Base-by-base conservation (phyloP, 2,888 invertebrate species). In the Craniophora ligustri region DNA sequence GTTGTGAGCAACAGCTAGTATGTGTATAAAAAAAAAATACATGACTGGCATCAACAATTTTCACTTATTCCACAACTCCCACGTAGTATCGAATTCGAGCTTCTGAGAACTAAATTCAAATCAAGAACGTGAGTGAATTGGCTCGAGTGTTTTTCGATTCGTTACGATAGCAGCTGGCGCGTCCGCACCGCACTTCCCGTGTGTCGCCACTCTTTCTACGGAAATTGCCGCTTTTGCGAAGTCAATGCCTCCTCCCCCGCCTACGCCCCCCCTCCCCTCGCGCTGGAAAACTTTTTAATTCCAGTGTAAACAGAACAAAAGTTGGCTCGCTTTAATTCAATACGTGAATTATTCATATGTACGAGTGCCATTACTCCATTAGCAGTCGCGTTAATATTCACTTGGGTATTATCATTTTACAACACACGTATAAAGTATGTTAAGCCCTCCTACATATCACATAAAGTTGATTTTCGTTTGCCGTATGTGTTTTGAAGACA, bases 291-390 rank as follows among this genome's bases (percentile, higher is more conserved):
- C 74, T 82, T 82, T 79, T 80, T 74, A 78, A 84, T 81, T 80
- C 73, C 75, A 78, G 71, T 73, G 79, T 76, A 77, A 81, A 78
- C 81, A 75, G 75, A 75, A 75, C 77, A 75, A 76, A 81, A 81
- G 72, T 79, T 76, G 75, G 51, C 54, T 61, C 73, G 73, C 67
- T 77, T 78, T 78, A 78, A 82, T 82, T 79, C 78, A 66, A 80
- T 76, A 74, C 75, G 71, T 78, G 78, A 81, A 84, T 82, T 78
- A 82, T 84, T 84, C 80, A 84, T 81, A 79, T 67, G 68, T 68
- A 74, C 63, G 72, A 67, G 69, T 69, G 62, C 73, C 76, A 77
- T 81, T 78, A 82, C 82, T 77, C 78, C 81, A 80, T 83, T 81
- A 82, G 72, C 70, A 63, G 59, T 50, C 55, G 67, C 72, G 78